phyloP scores from a whole-genome alignment of 2,113 vertebrate genomes.

The Aptenodytes patagonicus region DNA sequence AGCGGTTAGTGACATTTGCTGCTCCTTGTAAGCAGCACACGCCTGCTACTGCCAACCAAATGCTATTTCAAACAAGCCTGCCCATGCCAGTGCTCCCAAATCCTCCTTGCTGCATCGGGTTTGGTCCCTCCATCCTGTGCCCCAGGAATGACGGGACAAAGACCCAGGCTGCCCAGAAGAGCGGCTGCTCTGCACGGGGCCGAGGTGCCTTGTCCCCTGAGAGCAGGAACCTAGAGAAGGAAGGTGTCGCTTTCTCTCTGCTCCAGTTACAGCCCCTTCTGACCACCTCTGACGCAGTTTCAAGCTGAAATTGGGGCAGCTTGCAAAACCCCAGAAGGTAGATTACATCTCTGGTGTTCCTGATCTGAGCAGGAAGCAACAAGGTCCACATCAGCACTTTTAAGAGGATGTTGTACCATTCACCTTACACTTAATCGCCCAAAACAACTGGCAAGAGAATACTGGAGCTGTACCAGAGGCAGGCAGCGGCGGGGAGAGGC shows the following conservation, averaged over 20 bases:
- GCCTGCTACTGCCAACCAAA: background rate
- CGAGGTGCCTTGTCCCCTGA: rapidly evolving
- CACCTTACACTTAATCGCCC: rapidly evolving
- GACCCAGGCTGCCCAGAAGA: background rate
- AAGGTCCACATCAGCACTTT: background rate
- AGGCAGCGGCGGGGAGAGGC: background rate
- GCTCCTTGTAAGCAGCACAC: background rate
- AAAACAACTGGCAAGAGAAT: background rate
- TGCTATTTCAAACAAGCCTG: background rate
- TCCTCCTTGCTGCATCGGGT: background rate
- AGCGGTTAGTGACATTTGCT: background rate
- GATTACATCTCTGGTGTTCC: background rate
- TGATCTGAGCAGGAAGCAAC: background rate
- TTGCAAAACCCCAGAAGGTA: background rate
- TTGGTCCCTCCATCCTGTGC: background rate
- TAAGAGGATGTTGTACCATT: background rate
- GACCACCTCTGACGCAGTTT: background rate
- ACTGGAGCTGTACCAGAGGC: rapidly evolving
- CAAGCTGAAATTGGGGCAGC: background rate
- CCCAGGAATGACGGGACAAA: background rate
- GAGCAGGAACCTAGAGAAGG: background rate
- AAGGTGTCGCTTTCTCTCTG: background rate
- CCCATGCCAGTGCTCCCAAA: background rate
- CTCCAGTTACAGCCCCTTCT: background rate
- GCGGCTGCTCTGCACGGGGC: background rate